Evolutionary conservation across 2,888 invertebrate species (phyloP).

Genomic region (Scaptomyza polygonia): DNA sequence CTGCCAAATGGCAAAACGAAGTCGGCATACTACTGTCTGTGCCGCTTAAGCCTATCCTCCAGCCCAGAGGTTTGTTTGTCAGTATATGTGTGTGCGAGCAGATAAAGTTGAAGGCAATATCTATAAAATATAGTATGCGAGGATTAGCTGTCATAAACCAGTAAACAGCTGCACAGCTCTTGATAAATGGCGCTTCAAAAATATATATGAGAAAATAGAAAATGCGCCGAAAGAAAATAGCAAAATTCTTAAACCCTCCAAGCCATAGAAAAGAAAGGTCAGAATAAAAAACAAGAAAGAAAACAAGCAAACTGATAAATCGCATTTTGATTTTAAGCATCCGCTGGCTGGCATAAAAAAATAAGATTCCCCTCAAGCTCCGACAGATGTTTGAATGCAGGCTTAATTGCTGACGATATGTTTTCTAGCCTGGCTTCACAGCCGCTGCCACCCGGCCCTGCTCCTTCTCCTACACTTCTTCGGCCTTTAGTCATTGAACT

Average conservation of each 20-base stretch:
- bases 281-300: conserved; percentile 11
- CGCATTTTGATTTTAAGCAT: conserved; percentile 63
- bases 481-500: conserved; percentile 49
- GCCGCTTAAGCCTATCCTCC: conserved; percentile 5
- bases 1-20: conserved; percentile 72
- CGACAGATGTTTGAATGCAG: conserved; percentile 71
- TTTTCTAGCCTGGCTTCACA: conserved; percentile 44
- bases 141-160: conserved; percentile 74
- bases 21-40: conserved; percentile 27
- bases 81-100: conserved; percentile 4
- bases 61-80: conserved; percentile 30
- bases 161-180: conserved; percentile 66
- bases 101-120: conserved; percentile 48
- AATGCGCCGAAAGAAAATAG: conserved; percentile 25
- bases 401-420: conserved; percentile 78
- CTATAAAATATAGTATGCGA: conserved; percentile 59
- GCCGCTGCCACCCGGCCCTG: not conserved
- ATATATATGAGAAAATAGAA: not conserved
- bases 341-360: conserved; percentile 24
- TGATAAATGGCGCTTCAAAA: conserved; percentile 62
- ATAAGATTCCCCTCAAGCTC: conserved; percentile 23
- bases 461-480: not conserved
- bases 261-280: not conserved
- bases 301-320: conserved; percentile 59
- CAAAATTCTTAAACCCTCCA: conserved; percentile 41